Evolutionary conservation across 1,140 invertebrate species (phyloP), one percentile per base, ranked within the genome.

Genomic region (Phortica variegata): DNA sequence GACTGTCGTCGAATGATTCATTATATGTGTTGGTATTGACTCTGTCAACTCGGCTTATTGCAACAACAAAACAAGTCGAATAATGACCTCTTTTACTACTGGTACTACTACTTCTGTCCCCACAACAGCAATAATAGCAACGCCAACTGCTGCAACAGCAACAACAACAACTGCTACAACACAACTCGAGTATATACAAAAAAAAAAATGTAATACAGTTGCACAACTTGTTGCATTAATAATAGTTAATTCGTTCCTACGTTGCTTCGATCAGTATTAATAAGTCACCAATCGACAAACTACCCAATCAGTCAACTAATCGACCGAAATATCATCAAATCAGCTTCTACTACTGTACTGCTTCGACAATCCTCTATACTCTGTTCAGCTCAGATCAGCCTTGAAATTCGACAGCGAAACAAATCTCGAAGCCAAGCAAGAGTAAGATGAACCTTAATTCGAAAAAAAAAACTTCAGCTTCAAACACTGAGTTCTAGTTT

Each of bases 151-250:
- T 10, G 33, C 33, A 5, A 34, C 33, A 18, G 20, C 39, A 5
- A 41, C 39, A 41, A 15, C 39, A 41, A 41, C 39, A 41, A 41
- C 19, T 41, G 12, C 20, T 9, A 16, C 49, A 54, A 44, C 46
- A 56, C 43, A 16, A 47, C 32, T 26, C 34, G 43, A 56, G 48
- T 57, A 33, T 54, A 6, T 7, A 34, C 5, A n/a, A 34, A 34
- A 48, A 49, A 68, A 66, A 53, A 66, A 66, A 57, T 51, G 63
- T 43, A 54, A 66, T 60, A 66, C 53, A 66, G 68, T 68, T 49
- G 60, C 63, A 46, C 68, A 60, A 68, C 63, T 43, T 15, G 4
- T 7, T 5, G 36, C 49, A 53, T 40, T n/a, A 34, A n/a, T 15
- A 29, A 12, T 7, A 29, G 12, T n/a, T n/a, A n/a, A n/a, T n/a